Conservation (phyloP, 64 coral and sea anemone genomes). For the Stichodactyla mertensii region DNA sequence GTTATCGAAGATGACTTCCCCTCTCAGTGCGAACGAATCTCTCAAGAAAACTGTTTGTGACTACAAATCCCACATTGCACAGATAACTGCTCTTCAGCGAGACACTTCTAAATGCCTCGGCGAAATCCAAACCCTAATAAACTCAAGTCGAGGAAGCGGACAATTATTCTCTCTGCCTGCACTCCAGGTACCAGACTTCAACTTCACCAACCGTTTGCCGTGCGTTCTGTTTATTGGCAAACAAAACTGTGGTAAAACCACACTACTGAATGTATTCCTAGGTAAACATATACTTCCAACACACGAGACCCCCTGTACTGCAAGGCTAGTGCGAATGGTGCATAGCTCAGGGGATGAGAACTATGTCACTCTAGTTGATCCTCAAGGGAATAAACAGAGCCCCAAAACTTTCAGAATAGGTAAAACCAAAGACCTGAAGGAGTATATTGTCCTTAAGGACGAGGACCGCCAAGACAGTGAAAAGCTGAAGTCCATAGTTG, state of each 20-base stretch:
- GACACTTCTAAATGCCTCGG: neutral
- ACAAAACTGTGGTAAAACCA: constrained; percentile 20
- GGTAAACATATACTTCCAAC: constrained; percentile 16
- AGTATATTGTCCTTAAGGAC: constrained; percentile 20
- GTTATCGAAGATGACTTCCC: neutral
- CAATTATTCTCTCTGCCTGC: neutral
- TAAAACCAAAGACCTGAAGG: neutral
- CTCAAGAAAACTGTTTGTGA: constrained; percentile 13
- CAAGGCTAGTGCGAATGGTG: constrained; percentile 45
- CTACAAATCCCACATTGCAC: neutral
- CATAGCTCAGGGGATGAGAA: neutral
- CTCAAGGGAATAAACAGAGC: neutral
- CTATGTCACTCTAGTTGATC: constrained; percentile 5
- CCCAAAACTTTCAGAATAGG: neutral
- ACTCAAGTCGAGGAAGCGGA: neutral
- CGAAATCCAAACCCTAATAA: neutral
- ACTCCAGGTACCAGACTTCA: neutral
- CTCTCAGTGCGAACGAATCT: neutral
- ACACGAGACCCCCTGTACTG: constrained; percentile 39
- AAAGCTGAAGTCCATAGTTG: constrained; percentile 34
- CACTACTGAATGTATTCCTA: constrained; percentile 14
- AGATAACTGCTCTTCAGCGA: neutral
- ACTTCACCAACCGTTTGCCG: neutral
- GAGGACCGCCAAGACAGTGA: neutral
- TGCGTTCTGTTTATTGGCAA: constrained; percentile 13